Evolutionary conservation across 1,140 invertebrate species (phyloP).

Genomic region (Drosophila pandora): DNA sequence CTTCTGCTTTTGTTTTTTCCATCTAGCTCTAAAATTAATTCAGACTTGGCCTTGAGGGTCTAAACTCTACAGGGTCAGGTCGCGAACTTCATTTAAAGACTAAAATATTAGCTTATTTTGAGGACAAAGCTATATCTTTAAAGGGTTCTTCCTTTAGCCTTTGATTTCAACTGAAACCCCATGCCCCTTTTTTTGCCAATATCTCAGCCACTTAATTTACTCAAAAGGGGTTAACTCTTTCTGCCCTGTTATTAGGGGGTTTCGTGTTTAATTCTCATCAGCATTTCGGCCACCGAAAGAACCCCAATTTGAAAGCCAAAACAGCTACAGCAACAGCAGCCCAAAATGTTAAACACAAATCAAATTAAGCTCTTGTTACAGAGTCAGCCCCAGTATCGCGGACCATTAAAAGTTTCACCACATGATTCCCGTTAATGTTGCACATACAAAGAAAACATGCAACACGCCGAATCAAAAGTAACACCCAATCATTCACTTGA

Average conservation of each 20-base stretch:
- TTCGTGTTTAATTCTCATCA: slow-evolving; percentile 67
- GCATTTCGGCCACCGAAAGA: slow-evolving; percentile 33
- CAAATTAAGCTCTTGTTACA: slow-evolving; percentile 72
- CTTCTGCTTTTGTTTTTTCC: slow-evolving; percentile 6
- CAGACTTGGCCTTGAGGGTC: slow-evolving; percentile 36
- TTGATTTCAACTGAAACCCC: too few species aligned
- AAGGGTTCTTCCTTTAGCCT: background rate
- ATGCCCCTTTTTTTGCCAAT: background rate
- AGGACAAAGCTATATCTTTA: background rate
- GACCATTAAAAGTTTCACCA: slow-evolving; percentile 72
- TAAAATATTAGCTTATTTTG: too few species aligned
- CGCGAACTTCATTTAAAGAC: too few species aligned
- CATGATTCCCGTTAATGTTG: slow-evolving; percentile 64
- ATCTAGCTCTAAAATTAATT: slow-evolving; percentile 40
- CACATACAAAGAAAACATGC: slow-evolving; percentile 51
- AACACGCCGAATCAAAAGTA: slow-evolving; percentile 37
- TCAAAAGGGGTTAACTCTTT: background rate
- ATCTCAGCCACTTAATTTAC: slow-evolving; percentile 15
- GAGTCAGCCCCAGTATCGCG: slow-evolving; percentile 32
- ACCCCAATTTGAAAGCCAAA: slow-evolving; percentile 7
- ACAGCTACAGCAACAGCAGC: slow-evolving; percentile 15
- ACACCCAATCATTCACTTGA: slow-evolving; percentile 28
- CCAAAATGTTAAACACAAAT: slow-evolving; percentile 58
- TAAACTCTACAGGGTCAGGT: background rate
- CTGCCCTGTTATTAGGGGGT: slow-evolving; percentile 28